Base-by-base conservation (phyloP, 35 echinoderm and acorn worm genomes). In the Ptychodera flava region DNA sequence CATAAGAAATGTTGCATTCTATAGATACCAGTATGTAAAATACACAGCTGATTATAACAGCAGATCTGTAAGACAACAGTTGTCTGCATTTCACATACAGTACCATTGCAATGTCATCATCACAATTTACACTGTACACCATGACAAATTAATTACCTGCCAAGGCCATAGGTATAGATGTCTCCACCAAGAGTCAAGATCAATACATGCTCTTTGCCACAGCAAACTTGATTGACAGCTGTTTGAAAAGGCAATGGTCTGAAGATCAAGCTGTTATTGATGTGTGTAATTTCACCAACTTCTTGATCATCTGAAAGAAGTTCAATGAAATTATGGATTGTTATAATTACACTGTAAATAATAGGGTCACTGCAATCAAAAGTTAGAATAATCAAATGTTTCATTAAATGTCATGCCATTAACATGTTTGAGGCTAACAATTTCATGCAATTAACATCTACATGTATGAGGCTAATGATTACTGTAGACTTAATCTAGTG, bases 171-270 rank as follows among this genome's bases (percentile, higher is more conserved):
- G 78, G 76, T 85, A 75, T 93, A 93, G 0, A 89, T 84, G 30
- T 89, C 83, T 0, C 88, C 82, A 28, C 31, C 29, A n/a, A 79
- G 1, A 35, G 83, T 81, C 28, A 93, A 87, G 1, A 93, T 32
- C 31, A 93, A 33, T 27, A 77, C 91, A 89, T 93, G 91, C 35
- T 93, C 91, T 79, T 93, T 89, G 1, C 91, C 91, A 85, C 91
- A 93, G 10, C 33, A n/a, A 15, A 88, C 79, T 79, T 88, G 87
- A 0, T 28, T 80, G 37, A 78, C 36, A 2, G n/a, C 31, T 1
- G 81, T 31, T 36, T 78, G 28, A 33, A 28, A 31, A 15, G 33
- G 28, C 1, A 88, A 88, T 22, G 87, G 87, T 81, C 87, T 32
- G 36, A 88, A 88, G 36, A 88, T 53, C 29, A 37, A 53, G 28